phyloP scores from a whole-genome alignment of 2,113 vertebrate species.

The Montifringilla adamsi region DNA sequence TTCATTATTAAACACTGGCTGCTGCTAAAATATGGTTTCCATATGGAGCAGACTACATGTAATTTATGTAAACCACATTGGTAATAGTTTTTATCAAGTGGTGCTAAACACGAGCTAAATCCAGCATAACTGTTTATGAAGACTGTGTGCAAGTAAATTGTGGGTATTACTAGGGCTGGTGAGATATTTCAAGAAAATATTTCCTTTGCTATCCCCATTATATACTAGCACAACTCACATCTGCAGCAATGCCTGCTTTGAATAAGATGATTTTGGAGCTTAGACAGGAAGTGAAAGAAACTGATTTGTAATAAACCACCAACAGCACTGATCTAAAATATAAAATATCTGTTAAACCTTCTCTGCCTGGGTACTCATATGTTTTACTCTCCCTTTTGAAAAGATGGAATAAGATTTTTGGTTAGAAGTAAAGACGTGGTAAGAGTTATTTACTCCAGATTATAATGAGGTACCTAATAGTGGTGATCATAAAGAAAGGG shows the following conservation, averaged over 20 bases:
- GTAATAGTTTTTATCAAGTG: conserved; percentile 66
- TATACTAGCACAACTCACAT: not conserved
- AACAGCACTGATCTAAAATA: not conserved
- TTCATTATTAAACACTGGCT: conserved; percentile 55
- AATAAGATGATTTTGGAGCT: not conserved
- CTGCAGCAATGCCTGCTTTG: not conserved
- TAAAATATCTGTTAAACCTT: not conserved
- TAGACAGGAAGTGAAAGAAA: not conserved
- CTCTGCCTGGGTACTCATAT: not conserved
- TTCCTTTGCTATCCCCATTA: not conserved
- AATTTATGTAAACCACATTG: conserved; percentile 66
- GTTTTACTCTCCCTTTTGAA: not conserved
- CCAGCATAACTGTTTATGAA: conserved; percentile 30
- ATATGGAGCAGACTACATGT: conserved; percentile 55
- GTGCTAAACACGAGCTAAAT: conserved; percentile 46
- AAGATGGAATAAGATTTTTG: not conserved
- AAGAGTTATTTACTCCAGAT: not conserved
- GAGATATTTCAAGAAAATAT: conserved; percentile 36
- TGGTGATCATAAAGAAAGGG: not conserved
- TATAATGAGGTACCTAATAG: not conserved
- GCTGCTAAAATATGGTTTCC: conserved; percentile 67
- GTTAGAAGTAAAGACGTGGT: not conserved
- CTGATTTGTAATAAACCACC: not conserved
- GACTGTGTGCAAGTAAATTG: conserved; percentile 40
- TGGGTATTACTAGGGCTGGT: conserved; percentile 22